Evolutionary conservation across 2,888 invertebrate species (phyloP), one percentile per base, ranked within the genome.

Genomic region (Opisthograptis luteolata): DNA sequence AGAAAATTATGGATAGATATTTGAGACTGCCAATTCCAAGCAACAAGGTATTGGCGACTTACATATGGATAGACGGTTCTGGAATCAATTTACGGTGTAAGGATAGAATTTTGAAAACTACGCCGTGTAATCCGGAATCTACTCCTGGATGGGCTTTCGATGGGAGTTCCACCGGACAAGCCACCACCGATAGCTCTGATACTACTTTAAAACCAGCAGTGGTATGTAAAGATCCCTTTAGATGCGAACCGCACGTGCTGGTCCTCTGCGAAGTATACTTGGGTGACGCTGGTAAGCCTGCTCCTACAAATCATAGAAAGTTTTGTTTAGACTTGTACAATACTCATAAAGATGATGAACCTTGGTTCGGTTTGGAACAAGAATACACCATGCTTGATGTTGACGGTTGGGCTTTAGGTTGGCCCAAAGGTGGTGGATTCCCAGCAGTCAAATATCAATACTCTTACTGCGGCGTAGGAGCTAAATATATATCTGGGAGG

Each of bases 301-400:
- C 94, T 17, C 78, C 76, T 1, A 91, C 96, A 1, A 97, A 97
- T 75, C 91, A 95, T 62, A 92, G 97, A 59, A 87, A 92, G 58
- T 85, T 85, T 27, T 96, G 96, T 68, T 84, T 93, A 30, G 94
- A 95, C 57, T 94, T 94, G 2, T 94, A 94, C 89, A 92, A 93
- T 59, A 87, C 92, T 40, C 94, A 94, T 20, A 92, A 91, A 54
- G 93, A 92, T 2, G 89, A 93, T 39, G 93, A 94, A 42, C 97
- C 97, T 1, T 97, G 97, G 97, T 97, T 97, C 77, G 97, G 97
- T 2, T 94, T 97, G 66, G 97, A 98, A 79, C 97, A 98, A 82
- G 97, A 97, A 74, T 97, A 97, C 79, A 96, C 97, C 1, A 92
- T 97, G 76, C 84, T 97, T 25, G 97, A 97, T 71, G 94, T 95